Conservation (phyloP, 1,140 invertebrate genomes). For the Hirudo medicinalis region DNA sequence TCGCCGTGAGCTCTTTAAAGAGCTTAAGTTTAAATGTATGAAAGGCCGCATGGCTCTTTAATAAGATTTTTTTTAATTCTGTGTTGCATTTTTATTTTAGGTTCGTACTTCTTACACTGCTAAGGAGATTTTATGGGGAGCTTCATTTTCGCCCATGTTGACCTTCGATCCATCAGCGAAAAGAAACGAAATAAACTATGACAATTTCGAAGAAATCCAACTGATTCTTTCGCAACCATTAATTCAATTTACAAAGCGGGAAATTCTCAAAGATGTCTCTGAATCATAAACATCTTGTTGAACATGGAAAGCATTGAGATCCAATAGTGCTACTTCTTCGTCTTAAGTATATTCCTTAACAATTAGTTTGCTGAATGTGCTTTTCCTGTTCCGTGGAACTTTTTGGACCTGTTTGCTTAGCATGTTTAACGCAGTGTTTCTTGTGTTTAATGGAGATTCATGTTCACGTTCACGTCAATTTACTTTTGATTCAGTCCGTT, state of each 20-base stretch:
- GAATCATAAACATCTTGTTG: too few species aligned
- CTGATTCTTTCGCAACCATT: neutral
- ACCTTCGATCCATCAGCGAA: neutral
- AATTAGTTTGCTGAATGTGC: too few species aligned
- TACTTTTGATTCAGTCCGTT: too few species aligned
- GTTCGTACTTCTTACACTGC: constrained; percentile 1
- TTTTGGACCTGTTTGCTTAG: too few species aligned
- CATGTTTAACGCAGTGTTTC: too few species aligned
- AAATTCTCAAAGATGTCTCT: too few species aligned
- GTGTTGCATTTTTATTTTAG: neutral
- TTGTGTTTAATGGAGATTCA: too few species aligned
- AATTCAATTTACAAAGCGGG: neutral
- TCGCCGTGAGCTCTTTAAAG: neutral
- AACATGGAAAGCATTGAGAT: too few species aligned
- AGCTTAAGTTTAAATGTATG: neutral
- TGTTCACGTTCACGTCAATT: too few species aligned
- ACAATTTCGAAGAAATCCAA: neutral
- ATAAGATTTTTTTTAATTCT: neutral
- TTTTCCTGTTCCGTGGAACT: too few species aligned
- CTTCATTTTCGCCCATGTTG: constrained; percentile 1
- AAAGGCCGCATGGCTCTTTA: neutral
- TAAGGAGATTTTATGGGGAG: constrained; percentile 2
- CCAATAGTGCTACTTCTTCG: too few species aligned
- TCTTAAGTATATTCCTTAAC: too few species aligned
- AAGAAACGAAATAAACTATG: neutral